These are phyloP conservation scores for Hypotaenidia philippensis DNA, from an alignment of 2,797 vertebrate species.

Conservation along the genomic window DNA sequence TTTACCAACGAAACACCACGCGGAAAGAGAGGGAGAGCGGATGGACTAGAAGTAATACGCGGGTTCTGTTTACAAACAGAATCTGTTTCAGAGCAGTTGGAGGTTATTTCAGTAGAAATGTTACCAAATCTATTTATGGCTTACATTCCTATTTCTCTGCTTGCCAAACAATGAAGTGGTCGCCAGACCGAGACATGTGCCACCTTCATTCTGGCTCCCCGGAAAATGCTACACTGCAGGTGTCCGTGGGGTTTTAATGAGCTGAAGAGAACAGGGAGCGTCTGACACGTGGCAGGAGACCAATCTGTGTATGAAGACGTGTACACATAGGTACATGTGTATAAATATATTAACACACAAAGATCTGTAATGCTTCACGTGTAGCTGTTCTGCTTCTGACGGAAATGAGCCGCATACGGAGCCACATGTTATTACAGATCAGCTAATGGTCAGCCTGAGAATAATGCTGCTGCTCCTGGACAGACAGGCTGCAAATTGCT, in stretches of 20 bases:
- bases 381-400: background rate
- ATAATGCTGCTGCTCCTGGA: background rate
- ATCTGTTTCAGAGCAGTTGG: slow-evolving; percentile 18
- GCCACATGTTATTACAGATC: background rate
- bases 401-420: background rate
- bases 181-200: background rate
- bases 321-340: background rate
- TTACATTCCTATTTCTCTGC: background rate
- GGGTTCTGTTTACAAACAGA: slow-evolving; percentile 49
- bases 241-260: slow-evolving; percentile 1
- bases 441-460: background rate
- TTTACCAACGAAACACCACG: background rate
- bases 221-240: background rate
- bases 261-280: background rate
- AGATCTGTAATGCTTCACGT: background rate
- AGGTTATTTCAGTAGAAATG: slow-evolving; percentile 13
- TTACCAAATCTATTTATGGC: slow-evolving; percentile 1
- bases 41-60: background rate
- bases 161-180: slow-evolving; percentile 11
- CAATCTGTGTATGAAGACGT: background rate
- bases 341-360: background rate
- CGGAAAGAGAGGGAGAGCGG: background rate
- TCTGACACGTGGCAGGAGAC: background rate
- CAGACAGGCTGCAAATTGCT: slow-evolving; percentile 27
- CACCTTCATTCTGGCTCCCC: background rate